Percentiles rank a stretch among this genome's conserved stretches.
phyloP scores from a whole-genome alignment of 2,888 invertebrate species.

The Maniola hyperantus region DNA sequence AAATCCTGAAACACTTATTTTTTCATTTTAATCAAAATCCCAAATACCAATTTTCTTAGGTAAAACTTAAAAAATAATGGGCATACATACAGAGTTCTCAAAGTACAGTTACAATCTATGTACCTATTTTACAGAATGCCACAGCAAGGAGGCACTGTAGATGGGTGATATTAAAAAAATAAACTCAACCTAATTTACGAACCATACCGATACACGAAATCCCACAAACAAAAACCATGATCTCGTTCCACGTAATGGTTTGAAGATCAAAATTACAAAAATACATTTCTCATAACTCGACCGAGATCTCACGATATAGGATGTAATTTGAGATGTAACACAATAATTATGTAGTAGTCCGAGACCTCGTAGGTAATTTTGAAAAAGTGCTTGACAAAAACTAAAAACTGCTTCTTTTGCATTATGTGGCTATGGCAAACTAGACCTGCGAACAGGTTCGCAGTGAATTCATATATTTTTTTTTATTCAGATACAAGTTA shows the following conservation, averaged over 20 bases:
- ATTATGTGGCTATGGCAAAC: too few species aligned
- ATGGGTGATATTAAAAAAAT: constrained; percentile 8
- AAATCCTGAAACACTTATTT: too few species aligned
- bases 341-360: constrained; percentile 29
- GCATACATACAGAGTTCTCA: too few species aligned
- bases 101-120: too few species aligned
- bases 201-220: constrained; percentile 7
- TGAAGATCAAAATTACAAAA: constrained; percentile 52
- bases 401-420: too few species aligned
- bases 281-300: constrained; percentile 35
- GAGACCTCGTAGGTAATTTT: not conserved
- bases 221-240: constrained; percentile 20
- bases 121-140: too few species aligned
- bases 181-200: constrained; percentile 1
- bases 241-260: constrained; percentile 46
- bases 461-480: too few species aligned
- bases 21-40: too few species aligned
- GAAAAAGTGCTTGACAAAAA: not conserved
- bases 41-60: too few species aligned
- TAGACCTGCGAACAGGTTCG: too few species aligned
- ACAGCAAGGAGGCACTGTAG: not conserved
- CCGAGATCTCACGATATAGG: constrained; percentile 51
- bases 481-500: too few species aligned
- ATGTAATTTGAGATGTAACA: constrained; percentile 39
- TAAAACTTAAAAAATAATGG: too few species aligned